phyloP scores from a whole-genome alignment of 2,113 vertebrate species.

The Phaetusa simplex region DNA sequence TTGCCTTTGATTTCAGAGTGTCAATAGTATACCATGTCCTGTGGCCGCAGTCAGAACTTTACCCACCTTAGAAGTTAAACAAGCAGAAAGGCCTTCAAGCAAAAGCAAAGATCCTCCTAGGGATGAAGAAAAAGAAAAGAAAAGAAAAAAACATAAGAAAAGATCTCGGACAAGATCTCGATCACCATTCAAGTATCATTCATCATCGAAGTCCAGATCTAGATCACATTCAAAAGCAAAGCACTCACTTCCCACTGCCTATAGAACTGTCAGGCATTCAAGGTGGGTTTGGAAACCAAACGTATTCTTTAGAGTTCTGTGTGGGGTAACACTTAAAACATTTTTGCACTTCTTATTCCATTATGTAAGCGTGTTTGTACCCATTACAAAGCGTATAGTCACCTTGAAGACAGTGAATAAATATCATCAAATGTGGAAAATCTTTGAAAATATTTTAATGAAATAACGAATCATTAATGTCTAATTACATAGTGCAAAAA shows the following conservation, averaged over 20 bases:
- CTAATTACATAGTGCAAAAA: background rate
- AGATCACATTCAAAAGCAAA: constrained; percentile 85
- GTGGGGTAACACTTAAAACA: background rate
- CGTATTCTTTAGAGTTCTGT: background rate
- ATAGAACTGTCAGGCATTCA: constrained; percentile 85
- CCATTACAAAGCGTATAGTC: background rate
- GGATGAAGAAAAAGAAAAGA: constrained; percentile 87
- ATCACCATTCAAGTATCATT: constrained; percentile 79
- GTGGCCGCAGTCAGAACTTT: constrained; percentile 63
- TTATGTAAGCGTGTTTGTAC: background rate
- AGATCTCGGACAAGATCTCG: constrained; percentile 85
- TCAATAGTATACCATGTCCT: constrained; percentile 50
- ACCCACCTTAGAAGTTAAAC: constrained; percentile 64
- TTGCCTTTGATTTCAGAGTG: constrained; percentile 57
- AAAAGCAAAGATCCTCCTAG: constrained; percentile 68
- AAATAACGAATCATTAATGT: background rate
- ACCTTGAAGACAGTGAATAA: background rate
- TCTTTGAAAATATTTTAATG: background rate
- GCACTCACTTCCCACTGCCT: constrained; percentile 92
- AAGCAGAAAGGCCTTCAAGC: constrained; percentile 66
- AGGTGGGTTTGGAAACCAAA: constrained; percentile 77
- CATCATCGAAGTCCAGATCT: constrained; percentile 76
- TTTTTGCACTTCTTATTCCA: background rate
- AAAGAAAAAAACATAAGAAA: constrained; percentile 93
- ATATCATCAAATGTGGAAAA: background rate